Evolutionary conservation across 2,797 vertebrate genomes (phyloP).

Genomic region (Cuniculus paca): DNA sequence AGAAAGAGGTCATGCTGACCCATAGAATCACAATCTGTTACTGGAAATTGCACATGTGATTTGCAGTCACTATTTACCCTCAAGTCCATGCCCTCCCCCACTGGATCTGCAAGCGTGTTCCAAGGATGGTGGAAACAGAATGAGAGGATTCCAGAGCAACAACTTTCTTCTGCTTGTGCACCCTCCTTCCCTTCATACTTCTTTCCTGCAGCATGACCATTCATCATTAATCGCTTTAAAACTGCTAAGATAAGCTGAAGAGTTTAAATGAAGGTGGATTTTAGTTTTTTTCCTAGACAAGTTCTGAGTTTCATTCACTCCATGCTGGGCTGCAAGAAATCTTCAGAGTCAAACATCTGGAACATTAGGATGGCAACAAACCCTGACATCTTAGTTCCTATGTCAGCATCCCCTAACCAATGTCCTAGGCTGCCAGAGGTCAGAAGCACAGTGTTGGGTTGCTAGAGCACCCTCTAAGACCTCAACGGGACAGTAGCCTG

Average conservation of each 20-base stretch:
- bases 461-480: background rate
- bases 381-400: background rate
- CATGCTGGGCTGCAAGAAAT: slow-evolving; percentile 53
- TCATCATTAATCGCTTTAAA: slow-evolving; percentile 69
- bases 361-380: background rate
- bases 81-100: background rate
- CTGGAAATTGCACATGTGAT: background rate
- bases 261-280: slow-evolving; percentile 55
- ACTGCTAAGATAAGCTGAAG: slow-evolving; percentile 66
- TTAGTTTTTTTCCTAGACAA: background rate
- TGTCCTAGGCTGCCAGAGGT: background rate
- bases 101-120: background rate
- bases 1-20: slow-evolving; percentile 5
- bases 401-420: background rate
- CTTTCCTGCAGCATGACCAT: slow-evolving; percentile 12
- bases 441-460: background rate
- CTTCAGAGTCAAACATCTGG: slow-evolving; percentile 20
- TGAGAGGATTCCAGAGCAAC: slow-evolving; percentile 9
- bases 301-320: slow-evolving; percentile 59
- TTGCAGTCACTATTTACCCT: background rate
- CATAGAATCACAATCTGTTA: background rate
- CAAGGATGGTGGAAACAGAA: background rate
- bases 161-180: background rate
- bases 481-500: background rate
- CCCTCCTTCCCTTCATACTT: background rate